phyloP scores from a whole-genome alignment of 2,888 invertebrate species.

The Tipula vernalis region DNA sequence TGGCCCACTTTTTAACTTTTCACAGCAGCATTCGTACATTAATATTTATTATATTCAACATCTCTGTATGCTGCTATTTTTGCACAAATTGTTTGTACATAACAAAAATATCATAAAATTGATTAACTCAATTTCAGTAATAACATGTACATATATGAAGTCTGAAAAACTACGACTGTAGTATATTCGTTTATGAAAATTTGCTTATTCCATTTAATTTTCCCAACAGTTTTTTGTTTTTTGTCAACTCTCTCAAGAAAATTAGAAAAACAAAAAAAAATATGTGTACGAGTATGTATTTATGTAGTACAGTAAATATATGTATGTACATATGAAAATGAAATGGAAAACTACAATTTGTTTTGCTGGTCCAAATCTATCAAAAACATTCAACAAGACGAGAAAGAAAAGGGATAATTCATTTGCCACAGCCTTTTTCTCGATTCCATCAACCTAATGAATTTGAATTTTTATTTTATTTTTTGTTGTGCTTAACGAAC shows the following conservation, averaged over 20 bases:
- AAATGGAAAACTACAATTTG: background rate
- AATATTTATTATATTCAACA: background rate
- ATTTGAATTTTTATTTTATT: background rate
- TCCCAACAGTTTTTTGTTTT: background rate
- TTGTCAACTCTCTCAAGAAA: background rate
- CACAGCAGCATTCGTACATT: background rate
- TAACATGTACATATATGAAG: background rate
- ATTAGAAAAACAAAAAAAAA: background rate
- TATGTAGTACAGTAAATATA: background rate
- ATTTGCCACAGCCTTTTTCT: background rate
- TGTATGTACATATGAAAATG: background rate
- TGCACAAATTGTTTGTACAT: background rate
- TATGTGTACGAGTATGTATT: background rate
- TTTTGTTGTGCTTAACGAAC: background rate
- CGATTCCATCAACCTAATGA: background rate
- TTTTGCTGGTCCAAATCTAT: background rate
- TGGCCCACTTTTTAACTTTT: background rate
- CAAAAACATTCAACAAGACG: background rate
- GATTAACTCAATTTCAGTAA: background rate
- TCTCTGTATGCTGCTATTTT: background rate
- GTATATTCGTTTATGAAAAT: background rate
- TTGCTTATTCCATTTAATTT: background rate
- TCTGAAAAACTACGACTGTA: background rate
- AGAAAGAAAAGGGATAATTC: background rate
- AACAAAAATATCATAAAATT: background rate